phyloP scores from a whole-genome alignment of 2,797 vertebrate genomes.

The Manis crassicaudata region DNA sequence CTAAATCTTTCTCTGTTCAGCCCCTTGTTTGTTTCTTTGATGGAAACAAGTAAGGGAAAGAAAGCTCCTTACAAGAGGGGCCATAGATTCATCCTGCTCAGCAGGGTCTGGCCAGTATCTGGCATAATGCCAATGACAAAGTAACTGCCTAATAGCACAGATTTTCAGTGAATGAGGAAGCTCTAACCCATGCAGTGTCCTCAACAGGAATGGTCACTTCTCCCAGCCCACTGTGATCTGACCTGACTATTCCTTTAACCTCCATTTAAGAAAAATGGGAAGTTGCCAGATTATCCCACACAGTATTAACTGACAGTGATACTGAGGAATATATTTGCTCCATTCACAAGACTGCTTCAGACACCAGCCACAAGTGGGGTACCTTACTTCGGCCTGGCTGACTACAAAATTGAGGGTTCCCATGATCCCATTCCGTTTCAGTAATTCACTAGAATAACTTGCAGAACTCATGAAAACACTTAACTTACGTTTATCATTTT shows the following conservation, averaged over 20 bases:
- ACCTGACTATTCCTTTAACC: neutral
- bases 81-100: neutral
- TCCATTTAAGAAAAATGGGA: neutral
- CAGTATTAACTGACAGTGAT: neutral
- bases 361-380: neutral
- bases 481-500: neutral
- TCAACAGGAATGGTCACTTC: neutral
- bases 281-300: neutral
- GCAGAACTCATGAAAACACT: neutral
- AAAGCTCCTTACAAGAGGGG: neutral
- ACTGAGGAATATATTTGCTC: neutral
- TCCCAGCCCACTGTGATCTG: neutral
- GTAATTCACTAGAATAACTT: neutral
- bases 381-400: neutral
- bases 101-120: neutral
- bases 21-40: neutral
- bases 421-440: neutral
- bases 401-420: neutral
- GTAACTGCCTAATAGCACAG: neutral
- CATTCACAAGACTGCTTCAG: neutral
- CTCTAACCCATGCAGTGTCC: neutral
- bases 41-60: neutral
- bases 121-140: neutral
- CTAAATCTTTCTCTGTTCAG: neutral
- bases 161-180: neutral